Base-by-base conservation (phyloP, 2,113 vertebrate species). In the Conger conger region DNA sequence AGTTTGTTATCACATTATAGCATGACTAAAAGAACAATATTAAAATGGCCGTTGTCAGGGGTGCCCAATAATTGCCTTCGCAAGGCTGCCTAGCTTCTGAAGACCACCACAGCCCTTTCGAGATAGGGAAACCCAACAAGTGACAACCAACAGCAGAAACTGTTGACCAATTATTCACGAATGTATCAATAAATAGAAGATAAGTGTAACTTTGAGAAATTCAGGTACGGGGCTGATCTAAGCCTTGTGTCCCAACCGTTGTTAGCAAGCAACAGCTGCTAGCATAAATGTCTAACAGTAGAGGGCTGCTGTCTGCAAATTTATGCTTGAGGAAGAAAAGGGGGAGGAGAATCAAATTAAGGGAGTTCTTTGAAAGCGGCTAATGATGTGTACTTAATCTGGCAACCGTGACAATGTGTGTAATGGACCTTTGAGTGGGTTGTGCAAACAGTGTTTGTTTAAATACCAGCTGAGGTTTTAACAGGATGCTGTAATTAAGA, bases 351-450 rank as follows among this genome's bases (percentile, higher is more conserved):
- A 13, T 73, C 68, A 9, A n/a, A 30, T 73, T 73, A 73, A 63
- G 23, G 54, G 68, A 73, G 27, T 30, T 73, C 68, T 73, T 33
- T 73, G 68, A 73, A 73, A 33, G 68, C 68, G 5, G 68, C 13
- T 73, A 73, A 73, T 73, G 68, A 73, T 73, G 68, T 73, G 33
- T 73, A 73, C 68, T 30, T 73, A 73, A 73, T 73, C 68, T 73
- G 68, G 68, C 68, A 73, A 27, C 68, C 23, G 27, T 73, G 68
- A 73, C 68, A 73, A 13, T 33, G n/a, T 73, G 68, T 33, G 68
- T 73, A 73, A 73, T 73, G 68, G n/a, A 7, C 68, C 27, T 33
- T 33, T 73, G 68, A 73, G 30, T 73, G 68, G 30, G 68, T 5
- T 9, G 3, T 33, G 68, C 30, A 73, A 73, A 33, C 9, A 73